Evolutionary conservation across 2,888 invertebrate species (phyloP).

Genomic region (Metacarcinus magister): DNA sequence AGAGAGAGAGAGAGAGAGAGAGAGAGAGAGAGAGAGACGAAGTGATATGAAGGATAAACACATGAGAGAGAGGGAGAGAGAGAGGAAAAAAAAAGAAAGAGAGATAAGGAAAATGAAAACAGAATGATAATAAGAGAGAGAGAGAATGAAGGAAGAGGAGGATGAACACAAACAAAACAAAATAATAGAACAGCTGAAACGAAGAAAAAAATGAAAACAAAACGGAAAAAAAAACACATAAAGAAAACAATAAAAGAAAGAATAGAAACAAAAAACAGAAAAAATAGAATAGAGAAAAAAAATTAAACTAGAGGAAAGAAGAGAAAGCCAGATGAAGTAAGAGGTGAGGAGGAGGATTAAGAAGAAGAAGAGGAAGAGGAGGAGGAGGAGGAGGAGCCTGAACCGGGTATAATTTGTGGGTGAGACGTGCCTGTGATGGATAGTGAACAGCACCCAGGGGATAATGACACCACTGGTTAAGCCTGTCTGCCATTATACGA

Average conservation of each 20-base stretch:
- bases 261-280: background rate
- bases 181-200: background rate
- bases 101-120: background rate
- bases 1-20: background rate
- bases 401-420: background rate
- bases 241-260: too few relatives aligned
- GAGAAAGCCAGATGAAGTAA: background rate
- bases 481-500: constrained; percentile 50
- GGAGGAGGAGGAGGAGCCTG: background rate
- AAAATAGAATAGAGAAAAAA: background rate
- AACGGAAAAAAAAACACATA: too few relatives aligned
- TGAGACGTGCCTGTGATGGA: constrained; percentile 46
- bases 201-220: background rate
- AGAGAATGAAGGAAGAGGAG: background rate
- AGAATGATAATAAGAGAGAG: background rate
- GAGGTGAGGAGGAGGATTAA: background rate
- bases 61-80: background rate
- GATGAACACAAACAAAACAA: background rate
- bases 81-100: background rate
- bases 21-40: constrained; percentile 19
- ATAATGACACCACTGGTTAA: constrained; percentile 68
- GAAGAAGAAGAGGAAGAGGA: background rate
- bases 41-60: background rate
- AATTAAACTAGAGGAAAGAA: background rate
- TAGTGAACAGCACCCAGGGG: constrained; percentile 54